Evolutionary conservation across 1,140 invertebrate genomes (phyloP).

Genomic region (Streblospio benedicti): DNA sequence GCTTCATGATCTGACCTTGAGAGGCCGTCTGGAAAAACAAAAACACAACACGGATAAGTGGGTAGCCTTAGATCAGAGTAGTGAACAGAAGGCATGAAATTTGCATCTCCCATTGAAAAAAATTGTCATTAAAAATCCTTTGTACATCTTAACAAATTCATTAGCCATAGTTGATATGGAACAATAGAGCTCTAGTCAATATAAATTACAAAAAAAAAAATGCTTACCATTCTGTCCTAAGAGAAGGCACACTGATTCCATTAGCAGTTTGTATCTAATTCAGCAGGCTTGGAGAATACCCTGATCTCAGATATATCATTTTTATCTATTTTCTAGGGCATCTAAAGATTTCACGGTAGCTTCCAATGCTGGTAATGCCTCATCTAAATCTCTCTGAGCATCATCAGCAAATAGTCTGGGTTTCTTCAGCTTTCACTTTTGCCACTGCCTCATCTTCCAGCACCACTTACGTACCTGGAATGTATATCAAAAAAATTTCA

Average conservation of each 20-base stretch:
- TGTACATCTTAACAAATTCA: conserved; percentile 45
- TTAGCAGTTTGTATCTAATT: conserved; percentile 47
- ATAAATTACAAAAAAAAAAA: too few species aligned
- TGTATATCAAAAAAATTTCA: too few species aligned
- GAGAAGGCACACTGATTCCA: conserved; percentile 81
- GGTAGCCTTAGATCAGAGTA: too few species aligned
- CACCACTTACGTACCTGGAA: conserved; percentile 45
- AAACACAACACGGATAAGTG: too few species aligned
- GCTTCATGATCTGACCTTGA: too few species aligned
- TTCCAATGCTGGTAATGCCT: conserved; percentile 73
- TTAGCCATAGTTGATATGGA: conserved; percentile 47
- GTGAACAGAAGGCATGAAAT: too few species aligned
- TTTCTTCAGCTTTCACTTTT: conserved; percentile 48
- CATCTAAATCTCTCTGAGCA: conserved; percentile 60
- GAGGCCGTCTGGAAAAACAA: too few species aligned
- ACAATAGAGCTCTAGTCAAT: too few species aligned
- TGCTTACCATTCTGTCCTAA: conserved; percentile 49
- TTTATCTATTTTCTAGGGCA: conserved; percentile 63
- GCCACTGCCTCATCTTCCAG: conserved; percentile 46
- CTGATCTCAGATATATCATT: conserved; percentile 81
- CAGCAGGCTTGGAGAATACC: conserved; percentile 65
- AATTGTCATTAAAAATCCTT: too few species aligned
- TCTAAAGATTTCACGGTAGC: conserved; percentile 72
- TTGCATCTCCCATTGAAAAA: too few species aligned
- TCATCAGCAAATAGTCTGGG: conserved; percentile 46